A percentile compares a stretch with the other conserved stretches of the same genome.
phyloP scores from a whole-genome alignment of 2,113 vertebrate species.

The Bos indicus region DNA sequence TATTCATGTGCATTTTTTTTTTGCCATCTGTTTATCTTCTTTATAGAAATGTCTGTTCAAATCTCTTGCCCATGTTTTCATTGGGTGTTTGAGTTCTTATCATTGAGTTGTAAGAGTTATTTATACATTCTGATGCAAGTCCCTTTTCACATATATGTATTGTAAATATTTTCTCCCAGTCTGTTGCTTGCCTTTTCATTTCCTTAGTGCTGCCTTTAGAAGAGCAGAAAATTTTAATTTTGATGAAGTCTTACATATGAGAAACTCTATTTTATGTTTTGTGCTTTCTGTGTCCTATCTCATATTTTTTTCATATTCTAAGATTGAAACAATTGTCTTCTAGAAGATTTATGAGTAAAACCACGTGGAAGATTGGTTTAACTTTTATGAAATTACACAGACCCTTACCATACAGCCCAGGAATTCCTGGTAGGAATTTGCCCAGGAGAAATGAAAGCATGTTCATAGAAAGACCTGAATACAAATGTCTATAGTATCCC shows the following conservation, averaged over 20 bases:
- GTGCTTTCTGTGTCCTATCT: not conserved
- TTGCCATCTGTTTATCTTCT: slow-evolving; percentile 62
- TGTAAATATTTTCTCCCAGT: slow-evolving; percentile 58
- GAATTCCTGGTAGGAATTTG: not conserved
- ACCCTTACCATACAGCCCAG: not conserved
- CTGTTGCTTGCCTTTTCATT: slow-evolving; percentile 51
- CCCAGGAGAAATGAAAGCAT: not conserved
- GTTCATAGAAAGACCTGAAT: not conserved
- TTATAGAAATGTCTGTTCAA: slow-evolving; percentile 63
- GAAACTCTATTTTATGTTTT: slow-evolving; percentile 2
- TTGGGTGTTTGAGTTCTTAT: slow-evolving; percentile 55
- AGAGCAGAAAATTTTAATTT: slow-evolving; percentile 21
- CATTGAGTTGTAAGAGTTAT: slow-evolving; percentile 43
- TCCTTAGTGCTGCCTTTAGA: slow-evolving; percentile 15
- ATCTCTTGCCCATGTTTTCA: slow-evolving; percentile 62
- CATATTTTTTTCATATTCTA: not conserved
- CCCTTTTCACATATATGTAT: slow-evolving; percentile 20
- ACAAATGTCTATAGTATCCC: not conserved
- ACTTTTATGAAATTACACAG: not conserved
- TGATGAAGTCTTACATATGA: not conserved
- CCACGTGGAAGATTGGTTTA: not conserved
- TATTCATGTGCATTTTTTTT: slow-evolving; percentile 42
- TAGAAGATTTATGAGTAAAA: slow-evolving; percentile 26
- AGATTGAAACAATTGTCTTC: slow-evolving; percentile 6
- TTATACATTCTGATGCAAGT: slow-evolving; percentile 57